Evolutionary conservation across 1,140 invertebrate genomes (phyloP), one percentile per base, ranked within the genome.

Genomic region (Capitella teleta): DNA sequence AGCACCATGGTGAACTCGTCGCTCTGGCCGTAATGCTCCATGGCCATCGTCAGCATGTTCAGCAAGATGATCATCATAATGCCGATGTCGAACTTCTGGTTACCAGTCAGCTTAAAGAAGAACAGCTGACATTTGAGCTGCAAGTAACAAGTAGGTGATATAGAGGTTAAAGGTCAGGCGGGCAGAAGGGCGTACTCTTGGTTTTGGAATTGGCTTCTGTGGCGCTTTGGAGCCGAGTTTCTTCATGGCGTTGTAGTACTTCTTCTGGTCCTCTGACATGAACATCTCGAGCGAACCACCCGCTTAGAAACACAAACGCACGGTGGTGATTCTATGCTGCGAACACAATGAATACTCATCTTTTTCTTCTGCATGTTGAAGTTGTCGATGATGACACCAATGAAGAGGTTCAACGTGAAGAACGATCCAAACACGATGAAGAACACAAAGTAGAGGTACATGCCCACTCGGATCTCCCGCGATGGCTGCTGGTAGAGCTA

Each of bases 241-340:
- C 75, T 98, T 98, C 94, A 98, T 98, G 47, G 93, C 93, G 74
- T 94, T 95, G 77, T 97, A 98, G 75, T 98, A 98, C 77, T 97
- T 98, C 80, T 97, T 98, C 76, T 98, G 94, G 77, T 97, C 92
- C 74, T 98, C 93, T 57, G 93, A 97, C 93, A 98, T 97, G 78
- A 98, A 97, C 89, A 97, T 93, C 74, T 97, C 93, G 41, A 98
- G 78, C 56, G 92, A 96, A 58, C 92, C 93, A 65, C 94, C 94
- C 63, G 88, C 87, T 72, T 78, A 64, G 61, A 68, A 49, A 47
- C 28, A 16, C 25, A 28, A 6, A 47, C 6, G n/a, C n/a, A 21
- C 12, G 26, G 23, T 47, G 1, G 5, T 28, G 12, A 5, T 12
- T 14, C 14, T n/a, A 16, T 28, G 6, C 18, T n/a, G 28, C 18